A percentile compares a stretch with the other conserved stretches of the same genome.
Conservation (phyloP, 2,888 invertebrate genomes). For the Brenthis hecate region DNA sequence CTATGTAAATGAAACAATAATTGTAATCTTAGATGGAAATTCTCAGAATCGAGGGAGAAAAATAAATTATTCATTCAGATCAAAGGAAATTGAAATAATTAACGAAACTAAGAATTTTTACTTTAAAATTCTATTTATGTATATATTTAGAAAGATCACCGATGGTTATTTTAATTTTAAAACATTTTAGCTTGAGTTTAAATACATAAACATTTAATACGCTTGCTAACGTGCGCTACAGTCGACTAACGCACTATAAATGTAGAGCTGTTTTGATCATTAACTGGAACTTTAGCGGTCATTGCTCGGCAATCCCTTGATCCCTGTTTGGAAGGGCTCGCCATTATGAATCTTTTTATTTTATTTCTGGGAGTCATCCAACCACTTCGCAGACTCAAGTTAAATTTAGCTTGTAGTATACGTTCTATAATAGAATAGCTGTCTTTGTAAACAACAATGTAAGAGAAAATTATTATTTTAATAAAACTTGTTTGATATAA, state of each 20-base stretch:
- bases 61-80: too few relatives aligned
- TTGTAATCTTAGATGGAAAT: too few relatives aligned
- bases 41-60: too few relatives aligned
- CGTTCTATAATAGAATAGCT: conserved; percentile 5
- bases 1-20: too few relatives aligned
- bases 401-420: conserved; percentile 49
- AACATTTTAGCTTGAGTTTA: neutral
- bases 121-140: too few relatives aligned
- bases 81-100: too few relatives aligned
- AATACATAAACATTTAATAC: neutral
- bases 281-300: conserved; percentile 32
- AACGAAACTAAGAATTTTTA: too few relatives aligned
- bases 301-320: conserved; percentile 31
- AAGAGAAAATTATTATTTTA: neutral
- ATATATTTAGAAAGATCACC: too few relatives aligned
- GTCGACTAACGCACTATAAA: neutral
- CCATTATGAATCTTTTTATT: conserved; percentile 40
- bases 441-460: conserved; percentile 12
- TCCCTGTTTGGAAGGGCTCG: conserved; percentile 49
- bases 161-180: too few relatives aligned
- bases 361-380: conserved; percentile 57
- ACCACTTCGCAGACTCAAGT: conserved; percentile 51
- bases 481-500: neutral
- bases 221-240: neutral
- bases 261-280: conserved; percentile 23